Conservation (phyloP, 2,888 invertebrate species). For the Andrena hattorfiana region DNA sequence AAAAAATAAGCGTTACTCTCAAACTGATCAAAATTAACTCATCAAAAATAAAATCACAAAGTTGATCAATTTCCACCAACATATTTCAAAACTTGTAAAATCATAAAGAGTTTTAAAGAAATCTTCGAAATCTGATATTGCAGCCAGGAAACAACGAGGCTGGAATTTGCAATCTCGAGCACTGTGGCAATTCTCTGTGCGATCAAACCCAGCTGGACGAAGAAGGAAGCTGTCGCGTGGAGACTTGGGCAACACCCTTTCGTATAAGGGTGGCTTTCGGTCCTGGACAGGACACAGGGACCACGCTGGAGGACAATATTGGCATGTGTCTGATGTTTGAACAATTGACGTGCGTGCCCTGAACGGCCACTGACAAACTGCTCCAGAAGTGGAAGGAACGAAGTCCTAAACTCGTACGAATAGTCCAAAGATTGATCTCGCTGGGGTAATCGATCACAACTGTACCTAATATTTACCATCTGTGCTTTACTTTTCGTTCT, state of each 20-base stretch:
- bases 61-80: no score
- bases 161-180: constrained; percentile 91
- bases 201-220: constrained; percentile 85
- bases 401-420: constrained; percentile 1
- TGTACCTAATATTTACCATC: no score
- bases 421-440: background rate
- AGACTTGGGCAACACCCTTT: constrained; percentile 92
- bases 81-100: no score
- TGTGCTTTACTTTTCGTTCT: no score
- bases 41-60: no score
- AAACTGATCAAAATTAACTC: no score
- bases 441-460: background rate
- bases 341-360: constrained; percentile 89
- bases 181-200: constrained; percentile 92
- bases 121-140: constrained; percentile 64
- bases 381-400: background rate
- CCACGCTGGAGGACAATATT: constrained; percentile 92
- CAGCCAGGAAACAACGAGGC: constrained; percentile 87
- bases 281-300: constrained; percentile 86
- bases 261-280: constrained; percentile 93
- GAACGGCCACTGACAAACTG: constrained; percentile 52
- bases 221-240: constrained; percentile 88
- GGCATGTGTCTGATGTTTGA: constrained; percentile 92
- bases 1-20: no score
- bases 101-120: background rate